Evolutionary conservation across 2,888 invertebrate species (phyloP).

Genomic region (Venustoraphidia nigricollis): DNA sequence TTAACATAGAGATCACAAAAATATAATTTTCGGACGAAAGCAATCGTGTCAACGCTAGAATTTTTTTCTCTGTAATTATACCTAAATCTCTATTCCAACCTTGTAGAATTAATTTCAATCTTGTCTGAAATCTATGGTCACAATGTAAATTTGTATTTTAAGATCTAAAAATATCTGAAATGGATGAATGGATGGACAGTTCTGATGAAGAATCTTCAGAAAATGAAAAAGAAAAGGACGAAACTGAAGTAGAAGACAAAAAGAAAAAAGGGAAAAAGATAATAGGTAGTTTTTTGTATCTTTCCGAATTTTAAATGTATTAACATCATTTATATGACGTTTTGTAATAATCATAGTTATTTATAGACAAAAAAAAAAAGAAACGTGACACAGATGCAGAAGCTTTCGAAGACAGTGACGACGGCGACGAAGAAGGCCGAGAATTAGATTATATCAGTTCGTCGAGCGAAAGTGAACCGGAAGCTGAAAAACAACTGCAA

Average conservation of each 20-base stretch:
- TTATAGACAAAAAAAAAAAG: constrained; percentile 46
- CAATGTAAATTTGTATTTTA: constrained; percentile 18
- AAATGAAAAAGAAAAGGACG: constrained; percentile 47
- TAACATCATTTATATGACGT: constrained; percentile 2
- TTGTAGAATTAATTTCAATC: no score
- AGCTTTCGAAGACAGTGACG: constrained; percentile 91
- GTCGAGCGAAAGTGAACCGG: constrained; percentile 59
- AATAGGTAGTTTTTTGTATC: constrained; percentile 8
- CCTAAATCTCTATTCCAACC: no score
- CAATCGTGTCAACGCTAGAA: no score
- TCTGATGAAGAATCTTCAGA: constrained; percentile 66
- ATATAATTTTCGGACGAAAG: no score
- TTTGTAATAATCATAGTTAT: background rate
- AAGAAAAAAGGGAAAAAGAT: constrained; percentile 37
- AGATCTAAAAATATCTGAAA: constrained; percentile 79
- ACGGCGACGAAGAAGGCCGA: constrained; percentile 89
- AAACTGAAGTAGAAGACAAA: constrained; percentile 44
- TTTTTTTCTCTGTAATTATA: no score
- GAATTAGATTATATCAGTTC: constrained; percentile 88
- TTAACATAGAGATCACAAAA: no score
- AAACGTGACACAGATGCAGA: constrained; percentile 75
- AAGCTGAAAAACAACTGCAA: constrained; percentile 47
- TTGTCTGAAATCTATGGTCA: constrained; percentile 14
- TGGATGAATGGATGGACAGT: constrained; percentile 83
- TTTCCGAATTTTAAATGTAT: constrained; percentile 5